Evolutionary conservation across 2,888 invertebrate species (phyloP).

Genomic region (Cantharis rustica): DNA sequence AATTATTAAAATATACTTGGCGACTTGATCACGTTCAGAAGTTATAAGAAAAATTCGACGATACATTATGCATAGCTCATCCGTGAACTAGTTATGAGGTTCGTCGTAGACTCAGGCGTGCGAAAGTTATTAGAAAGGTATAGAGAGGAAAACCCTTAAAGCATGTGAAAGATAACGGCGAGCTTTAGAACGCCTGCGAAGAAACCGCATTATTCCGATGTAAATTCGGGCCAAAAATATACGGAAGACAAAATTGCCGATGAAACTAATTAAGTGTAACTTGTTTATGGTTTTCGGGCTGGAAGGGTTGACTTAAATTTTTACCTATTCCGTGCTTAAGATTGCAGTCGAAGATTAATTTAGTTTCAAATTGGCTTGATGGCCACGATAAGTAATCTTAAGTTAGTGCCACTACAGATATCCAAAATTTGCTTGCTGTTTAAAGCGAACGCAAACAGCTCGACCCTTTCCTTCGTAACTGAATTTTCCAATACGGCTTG

Average conservation of each 20-base stretch:
- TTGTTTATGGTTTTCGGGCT: slow-evolving; percentile 39
- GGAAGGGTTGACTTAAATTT: background rate
- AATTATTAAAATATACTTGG: slow-evolving; percentile 45
- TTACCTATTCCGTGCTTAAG: slow-evolving; percentile 16
- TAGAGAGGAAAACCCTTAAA: slow-evolving; percentile 34
- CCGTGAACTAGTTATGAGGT: slow-evolving; percentile 42
- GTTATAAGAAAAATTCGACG: slow-evolving; percentile 39
- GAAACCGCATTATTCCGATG: background rate
- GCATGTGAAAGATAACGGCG: slow-evolving; percentile 1
- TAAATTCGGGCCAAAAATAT: slow-evolving; percentile 23
- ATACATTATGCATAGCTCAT: slow-evolving; percentile 50
- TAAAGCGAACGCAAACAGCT: slow-evolving; percentile 24
- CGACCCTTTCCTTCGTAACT: slow-evolving; percentile 13
- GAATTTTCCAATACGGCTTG: slow-evolving; percentile 28
- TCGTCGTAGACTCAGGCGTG: slow-evolving; percentile 32
- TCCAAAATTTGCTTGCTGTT: slow-evolving; percentile 15
- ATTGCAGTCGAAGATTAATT: slow-evolving; percentile 12
- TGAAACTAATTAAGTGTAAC: slow-evolving; percentile 41
- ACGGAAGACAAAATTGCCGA: slow-evolving; percentile 37
- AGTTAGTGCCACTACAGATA: slow-evolving; percentile 10
- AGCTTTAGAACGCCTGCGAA: slow-evolving; percentile 6
- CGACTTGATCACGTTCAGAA: slow-evolving; percentile 47
- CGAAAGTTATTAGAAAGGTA: slow-evolving; percentile 33
- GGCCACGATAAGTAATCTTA: slow-evolving; percentile 13
- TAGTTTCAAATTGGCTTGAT: slow-evolving; percentile 16